Evolutionary conservation across 2,888 invertebrate genomes (phyloP), one percentile per base, ranked within the genome.

Genomic region (Furcula furcula): DNA sequence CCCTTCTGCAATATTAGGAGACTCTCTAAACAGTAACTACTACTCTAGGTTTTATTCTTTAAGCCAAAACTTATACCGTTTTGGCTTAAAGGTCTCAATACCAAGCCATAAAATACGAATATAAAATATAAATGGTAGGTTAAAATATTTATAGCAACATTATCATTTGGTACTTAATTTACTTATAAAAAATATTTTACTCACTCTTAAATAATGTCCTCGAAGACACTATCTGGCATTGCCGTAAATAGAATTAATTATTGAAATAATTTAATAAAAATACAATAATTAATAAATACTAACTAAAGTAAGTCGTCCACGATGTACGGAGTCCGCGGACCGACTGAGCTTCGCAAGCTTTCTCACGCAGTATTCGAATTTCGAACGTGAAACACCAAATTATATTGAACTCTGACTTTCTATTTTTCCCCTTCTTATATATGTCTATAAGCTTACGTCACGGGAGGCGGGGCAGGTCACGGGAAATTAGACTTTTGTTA

Each of bases 341-440:
- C 65, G 56, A 83, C 84, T 70, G 61, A 44, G 31, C 36, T 16
- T 44, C 32, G 34, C 35, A 34, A 43, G 28, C 18, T 10, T 28
- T 28, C n/a, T 11, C 10, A 34, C 23, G 31, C 46, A 42, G 40
- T 36, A 49, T 43, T 45, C 54, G 40, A 51, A 58, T 56, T 50
- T 59, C 50, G 53, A 66, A 72, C 57, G 60, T 55, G 30, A 49
- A 50, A 46, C 42, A 35, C 80, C 79, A 79, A 41, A 38, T 37
- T 46, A 40, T 29, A 41, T 59, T 69, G 82, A 76, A 38, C 81
- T 60, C 44, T 64, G 58, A 57, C 54, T 61, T 60, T 56, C 52
- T 28, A n/a, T 23, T 55, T 54, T 27, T 43, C 36, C 37, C 40
- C 54, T 65, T 68, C 71, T 75, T 72, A 57, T 67, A 60, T 65